phyloP scores from a whole-genome alignment of 2,113 vertebrate species.

The Reinhardtius hippoglossoides region DNA sequence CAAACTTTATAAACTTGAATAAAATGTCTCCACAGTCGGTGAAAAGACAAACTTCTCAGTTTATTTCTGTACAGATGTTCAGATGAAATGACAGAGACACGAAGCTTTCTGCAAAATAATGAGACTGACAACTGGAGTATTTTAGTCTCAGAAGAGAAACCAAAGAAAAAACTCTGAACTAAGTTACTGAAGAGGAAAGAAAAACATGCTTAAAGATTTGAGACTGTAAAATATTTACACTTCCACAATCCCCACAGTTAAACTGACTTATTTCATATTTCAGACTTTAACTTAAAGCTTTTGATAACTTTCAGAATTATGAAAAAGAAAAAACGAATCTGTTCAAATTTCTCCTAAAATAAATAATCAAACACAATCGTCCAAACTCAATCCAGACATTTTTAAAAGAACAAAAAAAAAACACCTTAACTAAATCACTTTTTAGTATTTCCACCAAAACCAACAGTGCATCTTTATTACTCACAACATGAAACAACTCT shows the following conservation, averaged over 20 bases:
- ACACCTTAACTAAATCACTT: constrained; percentile 33
- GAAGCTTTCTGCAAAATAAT: constrained; percentile 48
- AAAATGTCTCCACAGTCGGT: not conserved
- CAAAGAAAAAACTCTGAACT: constrained; percentile 13
- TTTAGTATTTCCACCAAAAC: constrained; percentile 52
- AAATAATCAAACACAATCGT: constrained; percentile 56
- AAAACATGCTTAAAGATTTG: constrained; percentile 61
- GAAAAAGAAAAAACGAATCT: constrained; percentile 7
- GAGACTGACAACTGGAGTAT: constrained; percentile 43
- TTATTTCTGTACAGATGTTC: constrained; percentile 78
- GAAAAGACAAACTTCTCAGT: constrained; percentile 54
- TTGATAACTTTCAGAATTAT: constrained; percentile 31
- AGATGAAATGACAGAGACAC: constrained; percentile 55
- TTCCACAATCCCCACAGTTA: constrained; percentile 40
- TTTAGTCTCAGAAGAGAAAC: constrained; percentile 32
- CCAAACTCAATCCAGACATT: constrained; percentile 32
- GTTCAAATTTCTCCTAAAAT: constrained; percentile 51
- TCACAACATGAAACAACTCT: constrained; percentile 15
- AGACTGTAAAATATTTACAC: constrained; percentile 69
- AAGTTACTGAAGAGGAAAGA: constrained; percentile 36
- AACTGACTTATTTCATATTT: constrained; percentile 32
- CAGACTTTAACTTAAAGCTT: constrained; percentile 30
- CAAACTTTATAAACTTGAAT: not conserved
- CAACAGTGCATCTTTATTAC: constrained; percentile 50
- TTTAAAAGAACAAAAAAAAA: constrained; percentile 14